Conservation (phyloP, 2,113 vertebrate genomes). For the Hiodon tergisus region DNA sequence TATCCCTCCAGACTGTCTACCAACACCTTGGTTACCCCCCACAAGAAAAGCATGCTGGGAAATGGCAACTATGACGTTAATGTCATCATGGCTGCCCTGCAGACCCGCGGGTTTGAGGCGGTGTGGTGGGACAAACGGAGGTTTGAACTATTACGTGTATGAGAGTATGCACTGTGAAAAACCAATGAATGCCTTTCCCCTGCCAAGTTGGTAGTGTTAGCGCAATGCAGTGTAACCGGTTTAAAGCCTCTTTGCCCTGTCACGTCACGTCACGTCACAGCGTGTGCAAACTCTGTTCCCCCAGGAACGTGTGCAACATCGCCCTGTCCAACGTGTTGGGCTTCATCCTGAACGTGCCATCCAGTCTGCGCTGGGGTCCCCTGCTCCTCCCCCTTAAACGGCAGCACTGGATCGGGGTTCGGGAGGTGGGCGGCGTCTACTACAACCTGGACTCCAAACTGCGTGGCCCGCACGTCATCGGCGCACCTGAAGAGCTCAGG, state of each 20-base stretch:
- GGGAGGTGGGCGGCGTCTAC: slow-evolving; percentile 87
- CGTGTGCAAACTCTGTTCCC: background rate
- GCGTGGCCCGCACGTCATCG: slow-evolving; percentile 84
- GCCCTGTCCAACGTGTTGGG: slow-evolving; percentile 87
- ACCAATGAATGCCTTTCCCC: background rate
- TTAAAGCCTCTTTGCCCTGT: background rate
- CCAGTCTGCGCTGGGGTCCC: slow-evolving; percentile 94
- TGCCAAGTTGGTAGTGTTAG: too few species aligned
- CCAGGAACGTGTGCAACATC: slow-evolving; percentile 86
- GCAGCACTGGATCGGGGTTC: slow-evolving; percentile 96
- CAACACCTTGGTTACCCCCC: slow-evolving; percentile 93
- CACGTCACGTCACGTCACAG: background rate
- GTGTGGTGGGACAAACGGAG: slow-evolving; percentile 99
- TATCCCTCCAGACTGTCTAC: slow-evolving; percentile 76
- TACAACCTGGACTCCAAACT: slow-evolving; percentile 98
- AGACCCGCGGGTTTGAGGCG: slow-evolving; percentile 93
- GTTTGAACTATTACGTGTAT: slow-evolving; percentile 47
- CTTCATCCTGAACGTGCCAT: slow-evolving; percentile 95
- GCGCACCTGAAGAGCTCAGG: slow-evolving; percentile 89
- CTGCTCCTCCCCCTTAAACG: slow-evolving; percentile 91
- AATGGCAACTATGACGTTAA: slow-evolving; percentile 99
- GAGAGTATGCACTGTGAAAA: too few species aligned
- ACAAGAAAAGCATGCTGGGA: slow-evolving; percentile 97
- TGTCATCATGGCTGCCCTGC: slow-evolving; percentile 97
- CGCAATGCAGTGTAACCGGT: background rate